Percentiles rank a stretch among this genome's conserved stretches.
Evolutionary conservation across 2,113 vertebrate species (phyloP).

Genomic region (Thermophis baileyi): DNA sequence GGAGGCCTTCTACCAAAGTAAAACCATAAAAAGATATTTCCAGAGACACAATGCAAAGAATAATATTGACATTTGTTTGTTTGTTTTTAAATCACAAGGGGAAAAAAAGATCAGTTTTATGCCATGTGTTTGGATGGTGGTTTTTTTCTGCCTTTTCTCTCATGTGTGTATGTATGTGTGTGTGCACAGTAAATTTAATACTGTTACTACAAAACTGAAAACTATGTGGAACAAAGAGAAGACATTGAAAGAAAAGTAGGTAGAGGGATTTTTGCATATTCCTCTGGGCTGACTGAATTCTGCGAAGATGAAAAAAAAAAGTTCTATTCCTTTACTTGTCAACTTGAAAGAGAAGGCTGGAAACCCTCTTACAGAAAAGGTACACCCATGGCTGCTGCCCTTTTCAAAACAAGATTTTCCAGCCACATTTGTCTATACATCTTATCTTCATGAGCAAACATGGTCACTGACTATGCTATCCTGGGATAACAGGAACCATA

Average conservation of each 20-base stretch:
- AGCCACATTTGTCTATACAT: background rate
- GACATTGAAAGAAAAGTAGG: constrained; percentile 56
- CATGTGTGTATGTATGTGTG: background rate
- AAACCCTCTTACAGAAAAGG: constrained; percentile 54
- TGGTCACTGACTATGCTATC: background rate
- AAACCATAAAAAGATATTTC: constrained; percentile 59
- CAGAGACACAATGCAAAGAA: constrained; percentile 69
- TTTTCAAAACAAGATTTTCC: background rate
- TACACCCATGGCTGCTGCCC: constrained; percentile 41
- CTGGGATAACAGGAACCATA: background rate
- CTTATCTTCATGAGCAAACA: background rate
- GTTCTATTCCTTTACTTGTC: constrained; percentile 57
- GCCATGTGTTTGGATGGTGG: constrained; percentile 58
- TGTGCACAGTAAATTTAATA: constrained; percentile 65
- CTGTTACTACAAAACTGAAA: constrained; percentile 65
- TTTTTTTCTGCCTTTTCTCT: constrained; percentile 44
- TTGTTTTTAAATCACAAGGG: constrained; percentile 49
- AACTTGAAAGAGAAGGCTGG: constrained; percentile 32
- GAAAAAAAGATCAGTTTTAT: constrained; percentile 64
- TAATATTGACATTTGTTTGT: constrained; percentile 63
- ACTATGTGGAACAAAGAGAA: constrained; percentile 55
- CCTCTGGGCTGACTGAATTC: constrained; percentile 68
- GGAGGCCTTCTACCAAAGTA: constrained; percentile 73
- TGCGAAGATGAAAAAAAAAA: constrained; percentile 51
- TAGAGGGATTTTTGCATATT: constrained; percentile 69